Percentiles rank a stretch among this genome's conserved stretches.
phyloP scores from a whole-genome alignment of 2,113 vertebrate genomes.

The Prolemur simus region DNA sequence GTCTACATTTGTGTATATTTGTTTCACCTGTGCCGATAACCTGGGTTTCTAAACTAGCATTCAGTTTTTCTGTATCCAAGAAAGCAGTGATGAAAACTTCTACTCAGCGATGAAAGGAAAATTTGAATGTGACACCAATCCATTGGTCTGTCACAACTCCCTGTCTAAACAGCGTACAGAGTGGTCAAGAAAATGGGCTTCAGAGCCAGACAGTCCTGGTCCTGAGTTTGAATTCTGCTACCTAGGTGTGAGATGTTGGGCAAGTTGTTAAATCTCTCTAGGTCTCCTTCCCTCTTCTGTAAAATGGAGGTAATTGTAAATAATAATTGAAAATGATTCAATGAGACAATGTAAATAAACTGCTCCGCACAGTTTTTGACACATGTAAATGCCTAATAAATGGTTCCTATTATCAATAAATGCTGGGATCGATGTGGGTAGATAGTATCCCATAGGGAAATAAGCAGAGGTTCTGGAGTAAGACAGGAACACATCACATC shows the following conservation, averaged over 20 bases:
- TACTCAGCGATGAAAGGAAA: not conserved
- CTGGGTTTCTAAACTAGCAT: not conserved
- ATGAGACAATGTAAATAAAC: not conserved
- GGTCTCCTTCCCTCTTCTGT: not conserved
- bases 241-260: not conserved
- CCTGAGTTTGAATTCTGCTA: not conserved
- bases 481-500: not conserved
- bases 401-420: not conserved
- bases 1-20: not conserved
- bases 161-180: not conserved
- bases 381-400: not conserved
- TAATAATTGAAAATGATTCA: not conserved
- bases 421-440: not conserved
- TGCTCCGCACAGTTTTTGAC: not conserved
- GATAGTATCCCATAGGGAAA: not conserved
- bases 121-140: not conserved
- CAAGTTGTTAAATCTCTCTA: not conserved
- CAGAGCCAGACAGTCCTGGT: not conserved
- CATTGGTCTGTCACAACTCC: not conserved
- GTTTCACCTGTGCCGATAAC: not conserved
- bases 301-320: not conserved
- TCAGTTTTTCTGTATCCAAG: not conserved
- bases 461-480: not conserved
- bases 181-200: constrained; percentile 28
- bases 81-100: not conserved